These are phyloP conservation scores for Diorhabda carinulata DNA, from an alignment of 1,140 invertebrate species.

Conservation along the genomic window DNA sequence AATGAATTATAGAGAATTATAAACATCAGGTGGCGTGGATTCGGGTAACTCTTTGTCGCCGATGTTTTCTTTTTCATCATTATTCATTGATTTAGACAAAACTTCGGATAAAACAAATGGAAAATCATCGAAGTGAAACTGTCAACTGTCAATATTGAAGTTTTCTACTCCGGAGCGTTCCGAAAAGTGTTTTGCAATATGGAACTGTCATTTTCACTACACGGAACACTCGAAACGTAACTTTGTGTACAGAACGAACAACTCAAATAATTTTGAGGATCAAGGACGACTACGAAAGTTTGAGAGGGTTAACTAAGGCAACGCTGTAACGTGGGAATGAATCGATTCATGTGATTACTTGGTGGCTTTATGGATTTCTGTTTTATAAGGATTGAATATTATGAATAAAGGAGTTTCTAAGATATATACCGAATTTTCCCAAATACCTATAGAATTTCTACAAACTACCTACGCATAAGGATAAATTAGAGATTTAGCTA, in stretches of 20 bases:
- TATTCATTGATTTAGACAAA: too few relatives aligned
- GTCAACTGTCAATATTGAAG: too few relatives aligned
- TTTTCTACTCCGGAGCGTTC: too few relatives aligned
- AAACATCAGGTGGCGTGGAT: too few relatives aligned
- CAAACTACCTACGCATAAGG: not conserved
- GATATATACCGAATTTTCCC: not conserved
- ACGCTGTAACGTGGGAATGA: not conserved
- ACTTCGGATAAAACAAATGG: too few relatives aligned
- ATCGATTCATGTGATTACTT: not conserved
- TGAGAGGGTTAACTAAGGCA: not conserved
- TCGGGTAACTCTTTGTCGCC: too few relatives aligned
- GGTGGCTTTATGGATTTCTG: not conserved
- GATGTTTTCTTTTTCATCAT: too few relatives aligned
- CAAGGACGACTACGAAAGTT: not conserved
- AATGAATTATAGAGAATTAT: too few relatives aligned
- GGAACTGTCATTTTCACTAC: not conserved
- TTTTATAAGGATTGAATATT: not conserved
- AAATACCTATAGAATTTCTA: not conserved
- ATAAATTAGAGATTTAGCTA: not conserved
- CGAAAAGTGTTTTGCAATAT: not conserved
- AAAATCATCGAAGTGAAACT: too few relatives aligned
- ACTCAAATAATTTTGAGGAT: not conserved
- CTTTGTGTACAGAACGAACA: not conserved
- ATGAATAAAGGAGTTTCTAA: constrained; percentile 1
- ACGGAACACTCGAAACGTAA: too few relatives aligned